Conservation (phyloP, 2,113 vertebrate species). For the Elachura formosa region DNA sequence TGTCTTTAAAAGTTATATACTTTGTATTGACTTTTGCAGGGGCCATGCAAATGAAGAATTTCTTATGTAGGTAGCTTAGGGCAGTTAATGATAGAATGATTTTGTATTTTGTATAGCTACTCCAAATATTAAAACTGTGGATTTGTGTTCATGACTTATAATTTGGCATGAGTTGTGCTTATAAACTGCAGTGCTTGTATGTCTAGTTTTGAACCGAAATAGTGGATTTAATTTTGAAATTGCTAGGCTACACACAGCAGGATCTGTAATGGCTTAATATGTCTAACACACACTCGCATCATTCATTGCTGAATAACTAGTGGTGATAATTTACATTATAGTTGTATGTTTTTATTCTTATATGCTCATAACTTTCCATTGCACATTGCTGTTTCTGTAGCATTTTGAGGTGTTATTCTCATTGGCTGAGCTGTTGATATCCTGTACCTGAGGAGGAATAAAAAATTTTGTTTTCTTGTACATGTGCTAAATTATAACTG, state of each 20-base stretch:
- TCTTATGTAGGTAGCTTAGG: not conserved
- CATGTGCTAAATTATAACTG: not conserved
- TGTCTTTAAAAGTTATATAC: not conserved
- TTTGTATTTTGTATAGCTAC: not conserved
- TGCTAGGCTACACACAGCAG: not conserved
- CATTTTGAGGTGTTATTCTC: not conserved
- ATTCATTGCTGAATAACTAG: not conserved
- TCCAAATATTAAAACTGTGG: not conserved
- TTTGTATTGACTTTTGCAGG: not conserved
- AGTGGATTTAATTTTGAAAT: not conserved
- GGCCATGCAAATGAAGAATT: not conserved
- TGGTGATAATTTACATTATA: not conserved
- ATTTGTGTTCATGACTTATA: not conserved
- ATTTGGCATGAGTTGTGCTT: not conserved
- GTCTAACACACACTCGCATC: not conserved
- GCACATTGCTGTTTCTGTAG: accelerated
- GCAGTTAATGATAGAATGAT: not conserved
- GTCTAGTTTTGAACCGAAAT: not conserved
- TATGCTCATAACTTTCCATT: not conserved
- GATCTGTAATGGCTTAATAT: not conserved
- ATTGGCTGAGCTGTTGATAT: not conserved
- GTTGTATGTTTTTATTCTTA: not conserved
- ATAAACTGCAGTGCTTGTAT: not conserved
- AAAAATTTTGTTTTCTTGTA: not conserved
- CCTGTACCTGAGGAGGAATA: not conserved